Base-by-base conservation (phyloP, 2,888 invertebrate genomes). In the Acrobasis suavella region DNA sequence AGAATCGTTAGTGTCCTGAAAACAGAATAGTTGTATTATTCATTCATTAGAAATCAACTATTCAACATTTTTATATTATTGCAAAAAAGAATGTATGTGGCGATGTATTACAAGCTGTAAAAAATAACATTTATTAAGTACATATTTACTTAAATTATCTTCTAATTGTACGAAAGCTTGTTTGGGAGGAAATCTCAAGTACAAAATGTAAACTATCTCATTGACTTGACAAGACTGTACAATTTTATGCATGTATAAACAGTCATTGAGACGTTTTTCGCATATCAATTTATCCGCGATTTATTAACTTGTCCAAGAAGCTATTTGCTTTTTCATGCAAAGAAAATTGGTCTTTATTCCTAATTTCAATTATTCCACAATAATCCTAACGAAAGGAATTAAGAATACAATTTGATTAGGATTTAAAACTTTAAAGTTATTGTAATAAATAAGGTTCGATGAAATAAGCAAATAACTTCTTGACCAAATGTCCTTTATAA, bases 221-320 rank as follows among this genome's bases (percentile, higher is more conserved):
- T 56, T 56, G 42, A 66, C 71, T 56, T 42, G 42, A 66, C 71
- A 69, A 56, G 56, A 65, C 51, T 64, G 63, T 67, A 12, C 12
- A 56, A 17, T 12, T 55, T 10, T 55, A 52, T 8, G 56, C 22
- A 39, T 16, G 55, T 56, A 17, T 42, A 17, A 56, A 56, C 9
- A 32, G 52, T 8, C 14, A 14, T 16, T 56, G 22, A 59, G 54
- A 58, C 16, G 32, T 37, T 51, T 50, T 42, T n/a, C 16, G 49
- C 38, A 37, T 56, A 42, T 60, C 42, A 54, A 15, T 39, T 7
- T 59, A 64, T 55, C 42, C 42, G 42, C 56, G 46, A 56, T 56
- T 42, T 14, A n/a, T 22, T 55, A 32, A 32, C 42, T 9, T 56
- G 10, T 56, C 42, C 17, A 32, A 42, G 42, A 1, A 42, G n/a